A percentile compares a stretch with the other conserved stretches of the same genome.
Evolutionary conservation across 2,888 invertebrate genomes (phyloP).

Genomic region (Drosophila suboccidentalis): DNA sequence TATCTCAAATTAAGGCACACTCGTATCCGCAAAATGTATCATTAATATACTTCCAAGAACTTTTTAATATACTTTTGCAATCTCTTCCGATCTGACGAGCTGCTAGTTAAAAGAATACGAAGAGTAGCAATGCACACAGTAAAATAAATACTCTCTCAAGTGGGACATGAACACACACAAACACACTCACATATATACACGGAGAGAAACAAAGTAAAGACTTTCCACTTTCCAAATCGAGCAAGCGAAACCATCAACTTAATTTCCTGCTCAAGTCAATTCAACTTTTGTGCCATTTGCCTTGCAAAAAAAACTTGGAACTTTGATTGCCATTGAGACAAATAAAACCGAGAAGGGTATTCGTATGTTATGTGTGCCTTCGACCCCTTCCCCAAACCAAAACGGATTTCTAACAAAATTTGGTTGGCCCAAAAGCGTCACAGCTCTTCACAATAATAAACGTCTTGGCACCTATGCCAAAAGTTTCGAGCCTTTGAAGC

Average conservation of each 20-base stretch:
- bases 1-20: slow-evolving; percentile 3
- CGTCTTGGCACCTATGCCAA: slow-evolving; percentile 67
- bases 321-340: slow-evolving; percentile 77
- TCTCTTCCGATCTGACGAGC: slow-evolving; percentile 30
- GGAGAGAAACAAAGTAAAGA: slow-evolving; percentile 28
- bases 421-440: slow-evolving; percentile 26
- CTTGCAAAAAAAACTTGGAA: slow-evolving; percentile 61
- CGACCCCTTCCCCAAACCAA: background rate
- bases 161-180: slow-evolving; percentile 5
- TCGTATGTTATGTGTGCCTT: slow-evolving; percentile 1
- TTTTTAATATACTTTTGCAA: slow-evolving; percentile 63
- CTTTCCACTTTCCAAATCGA: slow-evolving; percentile 40
- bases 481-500: slow-evolving; percentile 70
- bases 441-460: slow-evolving; percentile 65
- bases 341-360: slow-evolving; percentile 37
- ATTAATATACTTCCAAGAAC: slow-evolving; percentile 47
- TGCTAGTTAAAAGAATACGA: slow-evolving; percentile 49
- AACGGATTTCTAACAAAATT: slow-evolving; percentile 18
- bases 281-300: slow-evolving; percentile 77
- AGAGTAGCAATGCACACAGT: slow-evolving; percentile 6
- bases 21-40: slow-evolving; percentile 12
- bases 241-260: slow-evolving; percentile 70
- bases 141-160: slow-evolving; percentile 49
- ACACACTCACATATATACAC: slow-evolving; percentile 6
- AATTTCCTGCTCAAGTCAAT: slow-evolving; percentile 79